These are phyloP conservation scores for Platycheirus albimanus DNA, from an alignment of 2,888 invertebrate species.

Conservation along the genomic window DNA sequence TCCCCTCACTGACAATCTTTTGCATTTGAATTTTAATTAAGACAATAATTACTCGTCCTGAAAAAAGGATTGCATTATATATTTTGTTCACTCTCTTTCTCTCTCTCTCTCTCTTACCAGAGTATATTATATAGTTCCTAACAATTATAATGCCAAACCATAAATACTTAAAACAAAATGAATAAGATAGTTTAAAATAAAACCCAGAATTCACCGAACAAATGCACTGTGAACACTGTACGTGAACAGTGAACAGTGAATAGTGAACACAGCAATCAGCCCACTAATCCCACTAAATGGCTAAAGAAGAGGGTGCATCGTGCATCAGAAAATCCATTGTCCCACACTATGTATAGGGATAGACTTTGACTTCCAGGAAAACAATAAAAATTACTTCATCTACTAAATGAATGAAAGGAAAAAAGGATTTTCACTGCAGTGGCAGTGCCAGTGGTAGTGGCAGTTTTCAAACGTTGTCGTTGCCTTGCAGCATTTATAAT, in stretches of 20 bases:
- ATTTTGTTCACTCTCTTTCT: constrained; percentile 48
- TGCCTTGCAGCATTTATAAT: constrained; percentile 39
- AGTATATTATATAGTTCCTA: too few species aligned
- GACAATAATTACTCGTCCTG: constrained; percentile 35
- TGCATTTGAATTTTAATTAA: constrained; percentile 47
- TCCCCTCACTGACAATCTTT: constrained; percentile 17
- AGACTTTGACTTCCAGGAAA: constrained; percentile 65
- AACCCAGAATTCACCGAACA: constrained; percentile 39
- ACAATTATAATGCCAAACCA: constrained; percentile 41
- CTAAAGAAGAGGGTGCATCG: constrained; percentile 28
- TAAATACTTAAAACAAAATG: constrained; percentile 10
- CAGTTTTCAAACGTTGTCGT: too few species aligned
- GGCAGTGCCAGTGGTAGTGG: too few species aligned
- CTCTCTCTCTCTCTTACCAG: too few species aligned
- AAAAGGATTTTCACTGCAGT: constrained; percentile 58
- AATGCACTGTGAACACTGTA: constrained; percentile 42
- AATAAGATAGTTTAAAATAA: background rate
- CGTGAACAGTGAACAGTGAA: too few species aligned
- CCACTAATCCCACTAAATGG: constrained; percentile 52
- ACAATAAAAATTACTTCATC: constrained; percentile 71
- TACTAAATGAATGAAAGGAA: constrained; percentile 56
- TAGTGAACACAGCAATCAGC: constrained; percentile 50
- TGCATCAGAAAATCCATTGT: constrained; percentile 59
- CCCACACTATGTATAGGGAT: constrained; percentile 23
- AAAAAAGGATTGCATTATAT: constrained; percentile 32